Base-by-base conservation (phyloP, 1,140 invertebrate genomes). In the Nilaparvata lugens region DNA sequence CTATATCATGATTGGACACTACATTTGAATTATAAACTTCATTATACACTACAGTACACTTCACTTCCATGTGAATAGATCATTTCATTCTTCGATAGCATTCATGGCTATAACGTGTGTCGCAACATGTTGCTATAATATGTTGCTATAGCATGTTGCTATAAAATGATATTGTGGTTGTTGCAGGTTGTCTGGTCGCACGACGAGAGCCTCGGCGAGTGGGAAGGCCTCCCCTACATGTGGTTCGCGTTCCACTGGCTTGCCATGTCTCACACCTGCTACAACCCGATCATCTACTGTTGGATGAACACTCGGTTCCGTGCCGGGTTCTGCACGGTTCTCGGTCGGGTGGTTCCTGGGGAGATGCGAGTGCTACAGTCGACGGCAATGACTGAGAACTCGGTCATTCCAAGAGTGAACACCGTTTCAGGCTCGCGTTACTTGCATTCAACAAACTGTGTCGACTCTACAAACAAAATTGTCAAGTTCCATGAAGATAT, bases 251-350 rank as follows among this genome's bases (percentile, higher is more conserved):
- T 85, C 61, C 89, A 95, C 71, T 93, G 88, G 83, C 75, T 95
- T 58, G 89, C 93, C 35, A 94, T 95, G 91, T 91, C 89, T 9
- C 91, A 95, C 71, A 82, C 86, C 57, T 93, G 89, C 74, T 95
- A 93, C 79, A 96, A 95, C 75, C 93, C 93, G 1, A 82, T 95
- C 58, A 94, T 96, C 66, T 95, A 95, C 73, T 92, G 89, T 72
- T 93, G 91, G 79, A 91, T 95, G 88, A 94, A 94, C 73, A 81
- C 83, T 1, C 78, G 45, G 80, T 84, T 16, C 65, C 76, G 24
- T 64, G 64, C 52, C 63, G 69, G 19, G 52, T 81, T 61, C 77
- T 51, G 63, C 11, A 11, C 59, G 0, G 67, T 61, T 6, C 63
- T 68, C 42, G 45, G 45, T 14, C 6, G 45, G 21, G 45, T 48